Conservation (phyloP, 2,888 invertebrate species). For the Acrobasis repandana region DNA sequence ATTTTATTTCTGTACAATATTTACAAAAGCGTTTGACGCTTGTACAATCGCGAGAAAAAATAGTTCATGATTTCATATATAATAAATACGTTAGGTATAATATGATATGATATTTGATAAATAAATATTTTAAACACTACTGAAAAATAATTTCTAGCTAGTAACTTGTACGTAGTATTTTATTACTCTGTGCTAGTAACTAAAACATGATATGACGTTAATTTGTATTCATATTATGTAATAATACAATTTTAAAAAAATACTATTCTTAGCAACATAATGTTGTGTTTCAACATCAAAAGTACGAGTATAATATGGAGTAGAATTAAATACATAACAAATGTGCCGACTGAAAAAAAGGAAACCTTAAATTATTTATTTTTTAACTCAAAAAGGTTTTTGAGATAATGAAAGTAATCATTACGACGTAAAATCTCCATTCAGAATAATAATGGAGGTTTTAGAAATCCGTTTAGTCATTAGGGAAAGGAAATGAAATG, state of each 20-base stretch:
- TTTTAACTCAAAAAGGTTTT: neutral
- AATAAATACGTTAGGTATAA: neutral
- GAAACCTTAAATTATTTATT: neutral
- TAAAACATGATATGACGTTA: too few relatives aligned
- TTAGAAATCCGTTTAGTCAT: conserved; percentile 16
- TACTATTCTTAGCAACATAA: too few relatives aligned
- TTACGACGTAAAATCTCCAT: neutral
- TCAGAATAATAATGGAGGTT: conserved; percentile 6
- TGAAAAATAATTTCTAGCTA: too few relatives aligned
- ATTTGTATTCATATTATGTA: too few relatives aligned
- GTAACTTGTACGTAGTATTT: too few relatives aligned
- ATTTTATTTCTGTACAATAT: conserved; percentile 40
- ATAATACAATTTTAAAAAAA: too few relatives aligned
- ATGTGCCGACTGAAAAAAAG: too few relatives aligned
- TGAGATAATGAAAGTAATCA: conserved; percentile 1
- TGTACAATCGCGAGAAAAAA: conserved; percentile 6
- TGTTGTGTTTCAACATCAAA: too few relatives aligned
- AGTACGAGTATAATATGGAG: too few relatives aligned
- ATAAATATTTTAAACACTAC: neutral
- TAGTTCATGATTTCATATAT: neutral
- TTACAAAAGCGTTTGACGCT: conserved; percentile 23
- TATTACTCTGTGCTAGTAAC: too few relatives aligned
- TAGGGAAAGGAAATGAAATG: conserved; percentile 29
- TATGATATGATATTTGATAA: conserved; percentile 3
- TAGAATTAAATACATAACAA: too few relatives aligned